Percentiles rank a stretch among this genome's conserved stretches.
Evolutionary conservation across 2,888 invertebrate species (phyloP).

Genomic region (Heliconius ethilla): DNA sequence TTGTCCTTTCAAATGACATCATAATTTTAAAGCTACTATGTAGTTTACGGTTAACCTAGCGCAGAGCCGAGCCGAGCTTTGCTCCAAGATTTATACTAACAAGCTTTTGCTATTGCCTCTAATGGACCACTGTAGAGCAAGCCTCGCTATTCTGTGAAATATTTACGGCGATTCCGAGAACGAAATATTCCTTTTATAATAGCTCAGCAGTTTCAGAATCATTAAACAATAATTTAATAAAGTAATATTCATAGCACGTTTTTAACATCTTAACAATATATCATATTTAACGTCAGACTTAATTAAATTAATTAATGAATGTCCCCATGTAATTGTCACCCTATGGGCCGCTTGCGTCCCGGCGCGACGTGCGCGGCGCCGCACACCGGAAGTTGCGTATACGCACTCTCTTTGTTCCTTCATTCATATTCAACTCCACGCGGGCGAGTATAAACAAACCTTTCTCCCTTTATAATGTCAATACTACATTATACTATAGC

Average conservation of each 20-base stretch:
- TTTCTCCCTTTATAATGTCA: slow-evolving; percentile 32
- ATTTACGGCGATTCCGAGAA: not conserved
- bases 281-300: not conserved
- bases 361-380: slow-evolving; percentile 45
- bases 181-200: not conserved
- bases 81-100: slow-evolving; percentile 23
- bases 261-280: too few species aligned
- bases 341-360: slow-evolving; percentile 44
- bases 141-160: not conserved
- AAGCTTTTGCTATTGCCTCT: slow-evolving; percentile 21
- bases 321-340: slow-evolving; percentile 31
- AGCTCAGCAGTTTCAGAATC: not conserved
- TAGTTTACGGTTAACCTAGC: slow-evolving; percentile 12
- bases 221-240: too few species aligned
- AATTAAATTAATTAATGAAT: not conserved
- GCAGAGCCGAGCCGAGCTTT: not conserved
- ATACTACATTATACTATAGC: not conserved
- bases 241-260: too few species aligned
- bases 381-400: slow-evolving; percentile 63
- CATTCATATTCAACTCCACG: slow-evolving; percentile 44
- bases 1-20: not conserved
- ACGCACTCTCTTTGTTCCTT: slow-evolving; percentile 50
- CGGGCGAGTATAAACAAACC: slow-evolving; percentile 38
- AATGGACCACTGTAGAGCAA: slow-evolving; percentile 13
- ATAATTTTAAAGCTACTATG: slow-evolving; percentile 4